Evolutionary conservation across 2,888 invertebrate genomes (phyloP), one percentile per base, ranked within the genome.

Genomic region (Dexiosoma caninum): DNA sequence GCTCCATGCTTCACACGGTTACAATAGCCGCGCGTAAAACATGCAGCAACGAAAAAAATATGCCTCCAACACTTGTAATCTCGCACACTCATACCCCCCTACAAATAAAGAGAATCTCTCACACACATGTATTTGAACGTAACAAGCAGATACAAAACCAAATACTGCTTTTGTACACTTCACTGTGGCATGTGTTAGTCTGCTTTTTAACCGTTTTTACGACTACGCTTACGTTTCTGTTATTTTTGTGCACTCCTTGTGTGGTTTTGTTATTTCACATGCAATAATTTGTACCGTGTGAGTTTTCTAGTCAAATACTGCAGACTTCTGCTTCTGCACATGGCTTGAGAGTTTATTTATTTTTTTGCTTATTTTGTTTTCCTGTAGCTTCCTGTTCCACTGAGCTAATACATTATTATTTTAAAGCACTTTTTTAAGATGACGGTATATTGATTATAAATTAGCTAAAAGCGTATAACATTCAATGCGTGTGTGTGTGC

Each of bases 371-470:
- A 10, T 49, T 59, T 40, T 60, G 23, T 62, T 23, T 42, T 60
- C 12, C 12, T 44, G 19, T 14, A 30, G 44, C 62, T 66, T 10
- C 35, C 37, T 57, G 21, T 64, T 9, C 14, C 57, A 53, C 8
- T 49, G 42, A 57, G 75, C 70, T 59, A 75, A 75, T 64, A 75
- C 57, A 70, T 79, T 75, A 79, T 64, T 57, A 79, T 75, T 75
- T 75, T 70, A 62, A 81, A 67, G 66, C 40, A 55, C 44, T 67
- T 57, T 40, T 37, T 35, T 76, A 76, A 62, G 71, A 62, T 51
- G 53, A 42, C 55, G 27, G 35, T 62, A 44, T 81, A 77, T 81
- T 69, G 77, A 81, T 81, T 81, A 77, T 81, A 81, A 77, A 81
- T 81, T 72, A 77, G 81, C 81, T 72, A 55, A 37, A 32, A 19